phyloP scores from a whole-genome alignment of 92 coral and sea anemone genomes.

The Epizoanthus stellaris region DNA sequence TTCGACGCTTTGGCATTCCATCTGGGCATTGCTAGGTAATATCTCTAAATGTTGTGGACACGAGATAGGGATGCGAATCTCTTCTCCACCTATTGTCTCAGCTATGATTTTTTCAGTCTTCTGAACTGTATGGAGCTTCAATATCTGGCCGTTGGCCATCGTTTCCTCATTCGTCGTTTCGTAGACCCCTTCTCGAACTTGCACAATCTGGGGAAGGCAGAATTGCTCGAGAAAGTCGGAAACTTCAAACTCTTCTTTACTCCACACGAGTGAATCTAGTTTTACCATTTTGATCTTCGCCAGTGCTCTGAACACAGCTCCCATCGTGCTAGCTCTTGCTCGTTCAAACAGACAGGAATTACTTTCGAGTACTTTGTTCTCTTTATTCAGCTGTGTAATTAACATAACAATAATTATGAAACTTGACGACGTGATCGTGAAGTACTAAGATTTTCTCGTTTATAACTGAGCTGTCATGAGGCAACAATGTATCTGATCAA shows the following conservation, averaged over 20 bases:
- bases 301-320: constrained; percentile 9
- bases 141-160: constrained; percentile 26
- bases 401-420: too few species aligned
- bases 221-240: constrained; percentile 20
- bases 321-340: neutral
- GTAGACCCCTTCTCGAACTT: constrained; percentile 31
- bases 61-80: constrained; percentile 17
- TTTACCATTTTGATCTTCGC: constrained; percentile 35
- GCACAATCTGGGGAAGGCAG: constrained; percentile 38
- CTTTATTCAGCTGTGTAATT: too few species aligned
- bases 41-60: constrained; percentile 25
- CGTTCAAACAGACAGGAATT: too few species aligned
- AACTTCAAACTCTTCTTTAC: constrained; percentile 22
- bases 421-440: too few species aligned
- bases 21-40: neutral
- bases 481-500: too few species aligned
- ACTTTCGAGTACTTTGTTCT: too few species aligned
- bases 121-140: constrained; percentile 37
- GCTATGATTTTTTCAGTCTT: constrained; percentile 14
- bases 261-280: constrained; percentile 39
- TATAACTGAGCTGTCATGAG: too few species aligned
- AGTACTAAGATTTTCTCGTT: too few species aligned
- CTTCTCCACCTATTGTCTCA: constrained; percentile 19
- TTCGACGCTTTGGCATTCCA: constrained; percentile 2
- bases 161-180: constrained; percentile 34